Percentiles rank a stretch among this genome's conserved stretches.
Conservation (phyloP, 1,140 invertebrate species). For the Coboldia fuscipes region DNA sequence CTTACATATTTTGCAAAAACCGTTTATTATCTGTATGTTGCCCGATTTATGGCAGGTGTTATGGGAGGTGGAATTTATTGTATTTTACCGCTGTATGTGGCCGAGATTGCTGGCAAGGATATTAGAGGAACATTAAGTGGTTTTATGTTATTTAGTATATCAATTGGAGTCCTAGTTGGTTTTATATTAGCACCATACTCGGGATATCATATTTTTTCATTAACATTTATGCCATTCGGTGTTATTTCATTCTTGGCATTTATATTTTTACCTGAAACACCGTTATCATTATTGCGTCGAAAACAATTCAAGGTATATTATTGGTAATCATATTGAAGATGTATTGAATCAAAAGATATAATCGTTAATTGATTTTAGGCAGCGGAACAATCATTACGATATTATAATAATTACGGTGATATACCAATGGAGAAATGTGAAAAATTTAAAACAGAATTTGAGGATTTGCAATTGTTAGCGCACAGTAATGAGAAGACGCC, state of each 20-base stretch:
- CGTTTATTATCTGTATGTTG: conserved; percentile 14
- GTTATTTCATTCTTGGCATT: conserved; percentile 8
- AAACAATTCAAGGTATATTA: conserved; percentile 3
- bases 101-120: conserved; percentile 15
- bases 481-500: conserved; percentile 3
- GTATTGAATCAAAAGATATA: too few relatives aligned
- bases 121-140: conserved; percentile 12
- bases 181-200: conserved; percentile 12
- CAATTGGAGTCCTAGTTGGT: conserved; percentile 13
- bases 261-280: conserved; percentile 12
- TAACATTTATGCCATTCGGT: conserved; percentile 9
- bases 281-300: conserved; percentile 11
- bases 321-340: too few relatives aligned
- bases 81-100: conserved; percentile 13
- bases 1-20: conserved; percentile 9
- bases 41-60: conserved; percentile 18
- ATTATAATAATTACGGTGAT: conserved; percentile 10
- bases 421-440: conserved; percentile 6
- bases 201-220: conserved; percentile 13
- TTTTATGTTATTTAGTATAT: conserved; percentile 12
- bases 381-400: conserved; percentile 10
- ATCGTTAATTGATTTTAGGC: too few relatives aligned
- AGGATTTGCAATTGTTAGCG: not conserved
- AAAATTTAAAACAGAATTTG: not conserved
- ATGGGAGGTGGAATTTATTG: conserved; percentile 14